Conservation (phyloP, 1,140 invertebrate genomes). For the Diorhabda carinulata region DNA sequence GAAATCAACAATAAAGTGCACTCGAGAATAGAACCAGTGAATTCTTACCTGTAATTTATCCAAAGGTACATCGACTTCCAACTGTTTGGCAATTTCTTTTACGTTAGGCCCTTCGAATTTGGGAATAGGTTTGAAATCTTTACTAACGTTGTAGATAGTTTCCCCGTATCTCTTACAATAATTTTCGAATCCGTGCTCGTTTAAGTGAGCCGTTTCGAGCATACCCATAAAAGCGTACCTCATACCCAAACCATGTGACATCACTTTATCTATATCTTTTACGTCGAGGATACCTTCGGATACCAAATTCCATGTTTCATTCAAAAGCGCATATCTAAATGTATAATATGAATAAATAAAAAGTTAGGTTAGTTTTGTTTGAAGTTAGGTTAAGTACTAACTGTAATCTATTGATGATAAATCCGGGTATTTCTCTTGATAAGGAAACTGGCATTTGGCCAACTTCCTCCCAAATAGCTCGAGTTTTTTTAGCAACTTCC, state of each 20-base stretch:
- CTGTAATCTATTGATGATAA: constrained; percentile 92
- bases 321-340: constrained; percentile 82
- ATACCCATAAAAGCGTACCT: constrained; percentile 93
- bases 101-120: constrained; percentile 65
- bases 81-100: constrained; percentile 60
- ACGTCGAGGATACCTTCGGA: constrained; percentile 79
- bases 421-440: constrained; percentile 83
- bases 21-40: background rate
- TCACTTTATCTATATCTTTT: constrained; percentile 88
- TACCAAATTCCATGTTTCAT: constrained; percentile 88
- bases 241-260: constrained; percentile 90
- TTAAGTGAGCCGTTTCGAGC: constrained; percentile 90
- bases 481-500: constrained; percentile 57
- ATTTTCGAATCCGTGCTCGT: constrained; percentile 80
- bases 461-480: constrained; percentile 78
- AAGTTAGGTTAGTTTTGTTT: background rate
- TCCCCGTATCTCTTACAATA: constrained; percentile 74
- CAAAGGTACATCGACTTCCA: constrained; percentile 70
- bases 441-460: constrained; percentile 87
- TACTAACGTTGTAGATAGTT: constrained; percentile 72
- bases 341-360: background rate
- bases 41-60: constrained; percentile 56
- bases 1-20: background rate
- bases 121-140: constrained; percentile 71
- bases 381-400: constrained; percentile 48